Conservation (phyloP, 35 echinoderm and acorn worm species). For the Acanthaster planci region DNA sequence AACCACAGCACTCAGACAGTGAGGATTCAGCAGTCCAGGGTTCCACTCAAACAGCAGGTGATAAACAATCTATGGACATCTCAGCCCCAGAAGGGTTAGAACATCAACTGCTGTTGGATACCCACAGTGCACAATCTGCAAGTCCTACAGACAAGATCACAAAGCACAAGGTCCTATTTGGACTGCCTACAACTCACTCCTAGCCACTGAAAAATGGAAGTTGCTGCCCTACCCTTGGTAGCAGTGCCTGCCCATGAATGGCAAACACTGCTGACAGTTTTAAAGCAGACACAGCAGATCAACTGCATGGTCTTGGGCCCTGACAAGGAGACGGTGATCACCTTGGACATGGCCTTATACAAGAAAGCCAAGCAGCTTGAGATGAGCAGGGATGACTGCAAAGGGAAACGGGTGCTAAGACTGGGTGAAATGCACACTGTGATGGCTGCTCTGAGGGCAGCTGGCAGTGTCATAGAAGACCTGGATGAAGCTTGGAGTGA, state of each 20-base stretch:
- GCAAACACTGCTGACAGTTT: constrained; percentile 32
- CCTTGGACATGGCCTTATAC: constrained; percentile 51
- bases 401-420: constrained; percentile 20
- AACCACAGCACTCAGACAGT: not conserved
- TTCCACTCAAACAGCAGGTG: not conserved
- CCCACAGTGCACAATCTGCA: too few species aligned
- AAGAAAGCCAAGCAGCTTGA: constrained; percentile 34
- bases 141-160: not conserved
- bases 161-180: constrained; percentile 25
- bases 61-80: not conserved
- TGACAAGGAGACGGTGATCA: constrained; percentile 38
- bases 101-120: not conserved
- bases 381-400: constrained; percentile 37
- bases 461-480: constrained; percentile 37
- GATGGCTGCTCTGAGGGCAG: constrained; percentile 38
- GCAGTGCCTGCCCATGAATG: constrained; percentile 41
- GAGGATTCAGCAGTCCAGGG: not conserved
- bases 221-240: constrained; percentile 23
- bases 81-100: not conserved
- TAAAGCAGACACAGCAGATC: constrained; percentile 43
- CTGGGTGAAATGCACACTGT: constrained; percentile 50
- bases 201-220: not conserved
- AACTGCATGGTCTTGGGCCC: constrained; percentile 34
- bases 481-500: constrained; percentile 60
- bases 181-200: constrained; percentile 39